Evolutionary conservation across 2,113 vertebrate species (phyloP).

Genomic region (Sylvia atricapilla): DNA sequence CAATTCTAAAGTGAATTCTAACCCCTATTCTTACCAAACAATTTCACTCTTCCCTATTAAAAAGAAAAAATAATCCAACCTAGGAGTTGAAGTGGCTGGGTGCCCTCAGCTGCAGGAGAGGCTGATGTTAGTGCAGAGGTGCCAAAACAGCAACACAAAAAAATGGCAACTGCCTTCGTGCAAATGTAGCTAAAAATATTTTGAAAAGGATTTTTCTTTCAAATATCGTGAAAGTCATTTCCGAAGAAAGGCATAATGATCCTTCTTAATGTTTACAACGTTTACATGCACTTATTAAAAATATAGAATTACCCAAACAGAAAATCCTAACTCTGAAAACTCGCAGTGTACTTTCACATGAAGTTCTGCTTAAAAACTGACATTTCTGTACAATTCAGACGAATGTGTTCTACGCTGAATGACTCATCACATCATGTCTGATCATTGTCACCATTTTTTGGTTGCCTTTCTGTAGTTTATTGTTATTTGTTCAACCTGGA

Average conservation of each 20-base stretch:
- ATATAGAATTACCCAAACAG: neutral
- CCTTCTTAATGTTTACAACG: neutral
- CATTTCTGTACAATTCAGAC: neutral
- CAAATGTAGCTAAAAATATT: neutral
- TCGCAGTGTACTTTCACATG: neutral
- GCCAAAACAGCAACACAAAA: neutral
- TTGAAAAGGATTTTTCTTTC: neutral
- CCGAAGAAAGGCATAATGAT: neutral
- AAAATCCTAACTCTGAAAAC: neutral
- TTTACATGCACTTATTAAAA: neutral
- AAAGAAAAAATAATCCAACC: neutral
- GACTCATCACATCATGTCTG: neutral
- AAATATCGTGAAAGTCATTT: neutral
- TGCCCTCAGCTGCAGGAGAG: neutral
- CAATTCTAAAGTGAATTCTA: neutral
- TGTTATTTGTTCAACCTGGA: neutral
- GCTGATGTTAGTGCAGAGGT: neutral
- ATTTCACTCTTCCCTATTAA: neutral
- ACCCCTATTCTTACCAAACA: neutral
- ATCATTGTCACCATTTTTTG: neutral
- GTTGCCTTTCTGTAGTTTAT: neutral
- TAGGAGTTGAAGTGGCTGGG: neutral
- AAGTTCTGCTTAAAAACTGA: neutral
- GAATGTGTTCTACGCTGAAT: neutral
- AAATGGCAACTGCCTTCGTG: neutral